These are phyloP conservation scores for Papilio polytes DNA, from an alignment of 1,140 invertebrate genomes.

Conservation along the genomic window DNA sequence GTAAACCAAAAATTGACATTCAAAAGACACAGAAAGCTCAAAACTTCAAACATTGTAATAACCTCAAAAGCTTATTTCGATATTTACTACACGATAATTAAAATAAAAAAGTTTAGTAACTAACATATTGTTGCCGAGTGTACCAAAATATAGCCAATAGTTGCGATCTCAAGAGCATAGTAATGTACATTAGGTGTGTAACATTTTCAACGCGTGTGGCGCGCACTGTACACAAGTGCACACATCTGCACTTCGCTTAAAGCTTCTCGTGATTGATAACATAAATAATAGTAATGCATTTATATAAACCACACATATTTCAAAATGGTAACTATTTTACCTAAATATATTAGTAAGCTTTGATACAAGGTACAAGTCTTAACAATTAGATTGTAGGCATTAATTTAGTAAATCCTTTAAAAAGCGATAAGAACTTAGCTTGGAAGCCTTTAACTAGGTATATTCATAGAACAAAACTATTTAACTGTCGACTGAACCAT, in stretches of 20 bases:
- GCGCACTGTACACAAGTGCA: conserved; percentile 18
- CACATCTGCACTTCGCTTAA: conserved; percentile 9
- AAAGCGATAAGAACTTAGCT: too few relatives aligned
- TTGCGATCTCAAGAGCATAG: conserved; percentile 16
- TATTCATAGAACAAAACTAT: background rate
- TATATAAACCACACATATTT: background rate
- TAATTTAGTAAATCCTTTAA: too few relatives aligned
- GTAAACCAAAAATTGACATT: too few relatives aligned
- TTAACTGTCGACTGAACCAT: background rate
- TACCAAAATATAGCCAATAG: background rate
- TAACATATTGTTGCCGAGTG: background rate
- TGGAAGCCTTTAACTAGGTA: too few relatives aligned
- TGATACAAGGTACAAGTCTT: background rate
- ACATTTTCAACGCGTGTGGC: background rate
- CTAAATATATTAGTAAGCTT: background rate
- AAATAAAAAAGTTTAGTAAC: background rate
- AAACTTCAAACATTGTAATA: too few relatives aligned
- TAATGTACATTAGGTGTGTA: background rate
- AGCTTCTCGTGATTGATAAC: background rate
- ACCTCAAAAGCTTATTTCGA: too few relatives aligned
- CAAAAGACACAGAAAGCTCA: too few relatives aligned
- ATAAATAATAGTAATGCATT: conserved; percentile 1
- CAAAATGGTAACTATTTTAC: background rate
- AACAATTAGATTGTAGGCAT: background rate
- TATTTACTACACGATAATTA: too few relatives aligned